phyloP scores from a whole-genome alignment of 2,113 vertebrate species.

The Ageneiosus marmoratus region DNA sequence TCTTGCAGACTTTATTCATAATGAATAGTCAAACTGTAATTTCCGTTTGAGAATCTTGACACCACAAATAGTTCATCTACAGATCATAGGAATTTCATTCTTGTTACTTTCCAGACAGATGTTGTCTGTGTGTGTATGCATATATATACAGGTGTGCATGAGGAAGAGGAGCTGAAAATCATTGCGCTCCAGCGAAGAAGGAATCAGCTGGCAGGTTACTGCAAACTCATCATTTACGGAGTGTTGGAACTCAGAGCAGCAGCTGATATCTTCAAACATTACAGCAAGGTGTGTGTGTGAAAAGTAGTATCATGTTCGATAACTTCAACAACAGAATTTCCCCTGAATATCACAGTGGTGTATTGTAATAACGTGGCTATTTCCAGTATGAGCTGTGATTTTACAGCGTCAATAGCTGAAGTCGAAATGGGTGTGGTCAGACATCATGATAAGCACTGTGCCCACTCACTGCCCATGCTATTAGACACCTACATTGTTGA shows the following conservation, averaged over 20 bases:
- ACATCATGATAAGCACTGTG: too few species aligned
- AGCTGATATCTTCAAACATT: slow-evolving; percentile 84
- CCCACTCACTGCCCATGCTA: too few species aligned
- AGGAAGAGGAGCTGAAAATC: slow-evolving; percentile 65
- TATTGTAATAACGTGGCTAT: not conserved
- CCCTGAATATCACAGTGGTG: not conserved
- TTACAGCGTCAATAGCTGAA: not conserved
- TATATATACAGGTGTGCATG: not conserved
- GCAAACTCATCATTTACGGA: slow-evolving; percentile 81
- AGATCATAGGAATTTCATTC: too few species aligned
- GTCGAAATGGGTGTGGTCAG: not conserved
- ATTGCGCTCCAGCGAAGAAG: slow-evolving; percentile 76
- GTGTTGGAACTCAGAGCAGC: slow-evolving; percentile 80
- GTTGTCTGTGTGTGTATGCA: not conserved
- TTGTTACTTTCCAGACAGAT: too few species aligned
- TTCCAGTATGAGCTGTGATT: not conserved
- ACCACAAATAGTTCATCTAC: too few species aligned
- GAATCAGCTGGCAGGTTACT: slow-evolving; percentile 83
- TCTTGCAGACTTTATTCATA: not conserved
- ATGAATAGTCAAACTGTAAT: not conserved
- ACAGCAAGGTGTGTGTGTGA: slow-evolving; percentile 78
- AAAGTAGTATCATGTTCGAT: not conserved
- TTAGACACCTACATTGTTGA: too few species aligned
- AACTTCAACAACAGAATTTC: not conserved
- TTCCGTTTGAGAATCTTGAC: not conserved